phyloP scores from a whole-genome alignment of 2,113 vertebrate species.

The Cepphus grylle region DNA sequence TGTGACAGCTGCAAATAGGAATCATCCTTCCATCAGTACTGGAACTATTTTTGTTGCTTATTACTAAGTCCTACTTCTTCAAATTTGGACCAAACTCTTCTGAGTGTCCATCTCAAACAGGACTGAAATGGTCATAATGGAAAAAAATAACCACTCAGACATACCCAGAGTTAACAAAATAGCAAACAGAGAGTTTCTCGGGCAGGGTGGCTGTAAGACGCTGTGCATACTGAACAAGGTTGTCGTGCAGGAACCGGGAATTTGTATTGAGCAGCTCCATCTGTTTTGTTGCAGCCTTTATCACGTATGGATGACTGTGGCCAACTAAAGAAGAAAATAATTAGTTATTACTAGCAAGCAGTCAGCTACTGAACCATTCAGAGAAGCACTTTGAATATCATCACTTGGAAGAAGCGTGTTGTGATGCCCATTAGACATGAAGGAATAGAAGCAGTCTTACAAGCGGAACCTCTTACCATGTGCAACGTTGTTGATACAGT shows the following conservation, averaged over 20 bases:
- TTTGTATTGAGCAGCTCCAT: slow-evolving; percentile 97
- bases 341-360: neutral
- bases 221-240: slow-evolving; percentile 88
- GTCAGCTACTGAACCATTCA: neutral
- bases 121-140: neutral
- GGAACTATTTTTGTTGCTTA: neutral
- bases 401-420: neutral
- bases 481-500: slow-evolving; percentile 97
- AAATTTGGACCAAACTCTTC: neutral
- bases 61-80: neutral
- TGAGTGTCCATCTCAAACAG: neutral
- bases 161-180: slow-evolving; percentile 97
- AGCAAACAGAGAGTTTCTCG: slow-evolving; percentile 87
- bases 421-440: neutral
- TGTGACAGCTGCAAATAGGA: neutral
- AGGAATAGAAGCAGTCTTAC: neutral
- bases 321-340: slow-evolving; percentile 79
- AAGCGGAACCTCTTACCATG: slow-evolving; percentile 80
- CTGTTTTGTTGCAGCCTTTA: slow-evolving; percentile 85
- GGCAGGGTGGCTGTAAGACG: slow-evolving; percentile 88
- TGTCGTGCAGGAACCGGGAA: slow-evolving; percentile 94
- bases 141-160: neutral
- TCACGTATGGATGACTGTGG: slow-evolving; percentile 92
- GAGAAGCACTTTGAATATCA: neutral
- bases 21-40: neutral